A percentile compares a stretch with the other conserved stretches of the same genome.
phyloP scores from a whole-genome alignment of 2,113 vertebrate genomes.

The Origma solitaria region DNA sequence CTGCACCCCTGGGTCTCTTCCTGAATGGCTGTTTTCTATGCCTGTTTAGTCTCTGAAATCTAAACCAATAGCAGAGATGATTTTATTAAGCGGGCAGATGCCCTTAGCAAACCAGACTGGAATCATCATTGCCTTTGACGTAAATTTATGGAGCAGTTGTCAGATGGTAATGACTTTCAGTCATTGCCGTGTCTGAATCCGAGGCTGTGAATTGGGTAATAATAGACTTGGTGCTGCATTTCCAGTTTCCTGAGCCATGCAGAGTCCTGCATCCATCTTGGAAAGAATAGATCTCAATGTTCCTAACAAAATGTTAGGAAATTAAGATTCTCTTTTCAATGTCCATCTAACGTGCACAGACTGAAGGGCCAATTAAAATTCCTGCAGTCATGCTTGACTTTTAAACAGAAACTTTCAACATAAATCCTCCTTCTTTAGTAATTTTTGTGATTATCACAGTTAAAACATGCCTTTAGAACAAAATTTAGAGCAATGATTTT shows the following conservation, averaged over 20 bases:
- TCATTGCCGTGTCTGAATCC: conserved; percentile 57
- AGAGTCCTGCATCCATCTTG: conserved; percentile 54
- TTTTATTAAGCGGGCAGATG: neutral
- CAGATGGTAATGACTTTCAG: conserved; percentile 59
- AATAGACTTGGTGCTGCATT: conserved; percentile 55
- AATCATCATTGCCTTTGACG: conserved; percentile 11
- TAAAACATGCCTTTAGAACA: neutral
- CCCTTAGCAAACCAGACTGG: conserved; percentile 6
- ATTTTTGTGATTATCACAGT: conserved; percentile 45
- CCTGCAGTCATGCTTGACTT: conserved; percentile 47
- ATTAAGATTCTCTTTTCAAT: conserved; percentile 68
- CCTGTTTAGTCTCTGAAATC: neutral
- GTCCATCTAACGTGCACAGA: conserved; percentile 28
- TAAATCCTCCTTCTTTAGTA: conserved; percentile 34
- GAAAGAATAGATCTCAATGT: conserved; percentile 56
- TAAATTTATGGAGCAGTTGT: conserved; percentile 50
- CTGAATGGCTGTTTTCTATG: neutral
- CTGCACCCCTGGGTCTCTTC: neutral
- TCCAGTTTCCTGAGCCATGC: conserved; percentile 51
- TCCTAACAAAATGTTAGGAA: conserved; percentile 66
- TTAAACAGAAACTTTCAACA: conserved; percentile 14
- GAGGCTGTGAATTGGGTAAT: conserved; percentile 58
- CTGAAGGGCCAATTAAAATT: conserved; percentile 60
- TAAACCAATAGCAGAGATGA: neutral
- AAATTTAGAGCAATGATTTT: neutral